Evolutionary conservation across 2,113 vertebrate species (phyloP).

Genomic region (Aspiorhynchus laticeps): DNA sequence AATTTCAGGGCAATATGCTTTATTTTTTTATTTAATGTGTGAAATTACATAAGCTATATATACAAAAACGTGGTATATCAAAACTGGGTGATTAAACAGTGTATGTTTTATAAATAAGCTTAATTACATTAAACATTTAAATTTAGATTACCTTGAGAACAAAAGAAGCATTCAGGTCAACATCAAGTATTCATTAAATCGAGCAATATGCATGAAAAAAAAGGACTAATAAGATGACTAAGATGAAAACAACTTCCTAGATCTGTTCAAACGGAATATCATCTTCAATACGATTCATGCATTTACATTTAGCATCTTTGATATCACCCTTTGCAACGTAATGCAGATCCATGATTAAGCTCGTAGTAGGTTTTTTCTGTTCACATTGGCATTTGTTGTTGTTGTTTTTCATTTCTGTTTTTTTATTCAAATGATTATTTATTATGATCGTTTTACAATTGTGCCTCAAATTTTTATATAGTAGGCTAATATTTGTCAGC

Average conservation of each 20-base stretch:
- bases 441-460: background rate
- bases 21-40: background rate
- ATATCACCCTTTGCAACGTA: background rate
- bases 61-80: background rate
- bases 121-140: background rate
- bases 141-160: constrained; percentile 13
- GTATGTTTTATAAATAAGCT: constrained; percentile 3
- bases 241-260: background rate
- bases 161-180: constrained; percentile 14
- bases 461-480: background rate
- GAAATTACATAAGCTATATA: background rate
- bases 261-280: background rate
- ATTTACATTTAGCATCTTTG: background rate
- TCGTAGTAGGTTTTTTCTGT: background rate
- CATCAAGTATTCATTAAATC: background rate
- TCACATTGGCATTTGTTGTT: background rate
- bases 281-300: background rate
- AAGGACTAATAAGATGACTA: background rate
- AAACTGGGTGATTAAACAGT: background rate
- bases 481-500: background rate
- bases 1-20: background rate
- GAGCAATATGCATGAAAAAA: background rate
- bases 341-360: background rate
- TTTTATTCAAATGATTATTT: background rate
- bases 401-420: background rate